Evolutionary conservation across 2,113 vertebrate genomes (phyloP), one percentile per base, ranked within the genome.

Genomic region (Semicossyphus pulcher): DNA sequence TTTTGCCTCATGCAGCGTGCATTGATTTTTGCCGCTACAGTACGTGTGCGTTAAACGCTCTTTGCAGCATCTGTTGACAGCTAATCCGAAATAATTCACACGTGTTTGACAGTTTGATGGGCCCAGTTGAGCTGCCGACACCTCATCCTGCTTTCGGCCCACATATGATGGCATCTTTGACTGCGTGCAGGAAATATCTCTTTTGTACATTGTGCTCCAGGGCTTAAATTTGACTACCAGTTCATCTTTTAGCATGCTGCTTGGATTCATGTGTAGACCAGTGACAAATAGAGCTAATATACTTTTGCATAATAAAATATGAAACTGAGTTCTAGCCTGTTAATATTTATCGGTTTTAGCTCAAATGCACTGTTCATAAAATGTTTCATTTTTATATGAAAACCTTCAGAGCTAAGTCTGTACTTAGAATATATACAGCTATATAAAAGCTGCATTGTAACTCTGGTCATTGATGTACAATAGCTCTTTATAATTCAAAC

Each of bases 401-500:
- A 52, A 25, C 20, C 34, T 25, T 32, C 14, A 57, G 4, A 47
- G 34, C 21, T 9, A 29, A 34, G 41, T 26, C 5, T 68, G n/a
- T 12, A n/a, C 14, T 34, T 31, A 16, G 9, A 42, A 29, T 23
- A n/a, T n/a, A n/a, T n/a, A 56, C 31, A 20, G 44, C 47, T 12
- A 6, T 60, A 71, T 10, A 45, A 36, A 28, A 54, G 21, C 12
- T 20, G 34, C 26, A 48, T 32, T 57, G 4, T 31, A 15, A 34
- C 26, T 49, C n/a, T n/a, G n/a, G n/a, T n/a, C n/a, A n/a, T 57
- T 69, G 39, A 51, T 44, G 36, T 26, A 52, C 34, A 65, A 52
- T 14, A 63, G 41, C 12, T 16, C 10, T 16, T 51, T 56, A 3
- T 57, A 12, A 57, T 49, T 57, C 14, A 26, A 12, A 54, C 48